Evolutionary conservation across 1,140 invertebrate species (phyloP).

Genomic region (Drosophila rhopaloa): DNA sequence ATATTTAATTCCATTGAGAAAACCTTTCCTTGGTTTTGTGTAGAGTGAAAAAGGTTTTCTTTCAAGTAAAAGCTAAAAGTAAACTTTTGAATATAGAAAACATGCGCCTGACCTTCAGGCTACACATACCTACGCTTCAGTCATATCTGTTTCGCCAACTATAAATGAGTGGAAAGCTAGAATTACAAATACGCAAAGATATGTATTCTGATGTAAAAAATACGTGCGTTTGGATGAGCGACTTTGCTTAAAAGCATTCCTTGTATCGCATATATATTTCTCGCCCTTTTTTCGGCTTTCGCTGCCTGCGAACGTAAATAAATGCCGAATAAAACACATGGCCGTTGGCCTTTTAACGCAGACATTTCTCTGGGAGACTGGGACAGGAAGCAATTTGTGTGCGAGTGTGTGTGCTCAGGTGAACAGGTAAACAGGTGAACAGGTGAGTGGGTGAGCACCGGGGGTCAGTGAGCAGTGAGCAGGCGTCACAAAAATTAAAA

Average conservation of each 20-base stretch:
- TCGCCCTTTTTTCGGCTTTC: constrained; percentile 16
- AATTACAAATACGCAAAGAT: constrained; percentile 31
- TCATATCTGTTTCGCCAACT: constrained; percentile 39
- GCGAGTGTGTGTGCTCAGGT: constrained; percentile 12
- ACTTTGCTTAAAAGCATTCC: constrained; percentile 55
- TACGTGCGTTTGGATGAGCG: constrained; percentile 27
- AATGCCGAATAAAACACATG: constrained; percentile 63
- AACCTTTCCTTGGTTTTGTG: not conserved
- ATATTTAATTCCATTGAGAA: constrained; percentile 2
- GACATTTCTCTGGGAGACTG: constrained; percentile 37
- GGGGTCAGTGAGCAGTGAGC: constrained; percentile 17
- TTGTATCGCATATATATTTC: constrained; percentile 35
- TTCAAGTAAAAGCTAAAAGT: constrained; percentile 25
- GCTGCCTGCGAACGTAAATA: constrained; percentile 48
- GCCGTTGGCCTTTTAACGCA: constrained; percentile 62
- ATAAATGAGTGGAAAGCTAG: constrained; percentile 41
- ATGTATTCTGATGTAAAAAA: constrained; percentile 25
- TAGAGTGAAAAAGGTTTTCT: not conserved
- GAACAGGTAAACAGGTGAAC: constrained; percentile 5
- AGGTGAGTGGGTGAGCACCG: constrained; percentile 18
- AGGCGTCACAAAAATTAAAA: constrained; percentile 66
- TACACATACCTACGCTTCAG: constrained; percentile 3
- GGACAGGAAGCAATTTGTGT: constrained; percentile 55
- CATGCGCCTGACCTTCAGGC: constrained; percentile 15
- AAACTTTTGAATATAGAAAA: constrained; percentile 18